Base-by-base conservation (phyloP, 2,797 vertebrate genomes). In the Cirrhinus molitorella region DNA sequence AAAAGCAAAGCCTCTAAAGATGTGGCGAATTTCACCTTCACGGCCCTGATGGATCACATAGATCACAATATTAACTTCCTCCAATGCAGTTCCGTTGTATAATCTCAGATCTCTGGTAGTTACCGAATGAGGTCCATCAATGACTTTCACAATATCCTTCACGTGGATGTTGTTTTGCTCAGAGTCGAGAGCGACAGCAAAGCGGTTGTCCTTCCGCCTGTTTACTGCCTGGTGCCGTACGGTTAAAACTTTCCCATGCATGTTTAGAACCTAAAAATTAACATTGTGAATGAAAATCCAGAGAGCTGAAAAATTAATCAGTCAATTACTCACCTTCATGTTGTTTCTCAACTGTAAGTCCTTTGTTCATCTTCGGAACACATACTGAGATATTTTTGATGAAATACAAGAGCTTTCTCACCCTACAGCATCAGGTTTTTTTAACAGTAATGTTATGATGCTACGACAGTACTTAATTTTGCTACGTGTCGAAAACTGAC, bases 121-220 rank as follows among this genome's bases (percentile, higher is more conserved):
- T 82, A 98, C 97, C 3, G 97, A 98, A 88, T 99, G 97, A 0
- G 97, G 97, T 21, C 98, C 98, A 0, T 99, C 98, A 2, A 99
- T 99, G 91, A 99, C 98, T 87, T 99, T 99, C 23, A 99, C 97
- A 0, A 99, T 98, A 91, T 99, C 98, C 85, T 98, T 98, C 31
- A 97, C 96, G 0, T 99, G 98, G 88, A 99, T 99, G 91, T 97
- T 98, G 92, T 99, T 99, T 92, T 99, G 97, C 89, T 99, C 98
- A 0, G 97, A 99, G 93, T 99, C 98, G 49, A 99, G 92, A 0
- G 97, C 97, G 57, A 98, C 97, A 0, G 97, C 98, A 0, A 97
- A 98, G 31, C 97, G 97, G 88, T 98, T 99, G 95, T 99, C 97
- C 90, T 98, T 99, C 89, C 97, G 94, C 59, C 97, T 91, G 84